phyloP scores from a whole-genome alignment of 2,888 invertebrate species.

The Antheraea yamamai region DNA sequence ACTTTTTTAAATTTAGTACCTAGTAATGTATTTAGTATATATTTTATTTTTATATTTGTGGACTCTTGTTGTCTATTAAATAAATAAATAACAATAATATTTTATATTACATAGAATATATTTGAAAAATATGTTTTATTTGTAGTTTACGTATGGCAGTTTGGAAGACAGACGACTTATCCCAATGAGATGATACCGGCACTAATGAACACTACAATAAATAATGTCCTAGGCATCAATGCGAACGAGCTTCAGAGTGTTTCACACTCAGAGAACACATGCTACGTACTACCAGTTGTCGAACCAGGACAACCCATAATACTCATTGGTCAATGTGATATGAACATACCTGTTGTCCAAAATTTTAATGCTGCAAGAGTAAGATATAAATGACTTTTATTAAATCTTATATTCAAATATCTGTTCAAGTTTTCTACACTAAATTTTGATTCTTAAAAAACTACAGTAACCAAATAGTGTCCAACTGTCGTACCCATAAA shows the following conservation, averaged over 20 bases:
- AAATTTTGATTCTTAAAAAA: not conserved
- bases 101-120: not conserved
- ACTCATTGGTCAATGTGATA: constrained; percentile 60
- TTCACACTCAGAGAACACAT: constrained; percentile 51
- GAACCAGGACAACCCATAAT: constrained; percentile 51
- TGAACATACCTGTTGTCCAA: constrained; percentile 46
- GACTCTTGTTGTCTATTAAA: too few relatives aligned
- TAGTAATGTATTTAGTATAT: too few relatives aligned
- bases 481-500: too few relatives aligned
- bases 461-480: too few relatives aligned
- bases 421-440: not conserved
- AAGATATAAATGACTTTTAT: constrained; percentile 25
- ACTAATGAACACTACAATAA: constrained; percentile 43
- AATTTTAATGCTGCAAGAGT: constrained; percentile 53
- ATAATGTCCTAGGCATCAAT: constrained; percentile 38
- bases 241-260: constrained; percentile 37
- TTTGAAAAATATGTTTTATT: constrained; percentile 21
- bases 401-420: not conserved
- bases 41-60: too few relatives aligned
- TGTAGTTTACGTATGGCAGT: constrained; percentile 64
- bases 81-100: too few relatives aligned
- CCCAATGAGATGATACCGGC: constrained; percentile 37
- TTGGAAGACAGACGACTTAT: constrained; percentile 40
- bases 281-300: constrained; percentile 55
- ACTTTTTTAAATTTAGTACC: too few relatives aligned